phyloP scores from a whole-genome alignment of 1,140 invertebrate species.

The Camponotus vicinus region DNA sequence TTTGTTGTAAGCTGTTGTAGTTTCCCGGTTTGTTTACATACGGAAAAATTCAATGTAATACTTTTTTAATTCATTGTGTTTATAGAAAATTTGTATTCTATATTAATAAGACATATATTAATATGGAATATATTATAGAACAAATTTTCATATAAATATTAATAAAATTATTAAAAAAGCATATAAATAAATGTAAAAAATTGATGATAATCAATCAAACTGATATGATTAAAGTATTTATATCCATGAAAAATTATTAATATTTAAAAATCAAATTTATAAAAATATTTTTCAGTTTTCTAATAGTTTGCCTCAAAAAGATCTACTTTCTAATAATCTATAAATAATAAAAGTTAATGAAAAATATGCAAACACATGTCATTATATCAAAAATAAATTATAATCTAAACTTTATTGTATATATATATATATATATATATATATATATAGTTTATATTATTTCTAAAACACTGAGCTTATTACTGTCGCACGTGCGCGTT shows the following conservation, averaged over 20 bases:
- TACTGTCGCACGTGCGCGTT: too few relatives aligned
- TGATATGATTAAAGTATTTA: background rate
- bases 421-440: too few relatives aligned
- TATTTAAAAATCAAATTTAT: constrained; percentile 5
- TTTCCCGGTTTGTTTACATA: background rate
- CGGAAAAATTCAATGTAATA: background rate
- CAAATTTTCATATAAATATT: background rate
- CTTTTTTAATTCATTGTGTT: background rate
- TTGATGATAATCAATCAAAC: background rate
- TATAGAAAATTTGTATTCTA: background rate
- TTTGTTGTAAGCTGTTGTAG: background rate
- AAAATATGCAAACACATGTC: background rate
- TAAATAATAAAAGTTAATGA: background rate
- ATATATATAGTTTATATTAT: too few relatives aligned
- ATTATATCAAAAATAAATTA: too few relatives aligned
- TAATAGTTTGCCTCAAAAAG: background rate
- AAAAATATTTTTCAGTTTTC: background rate
- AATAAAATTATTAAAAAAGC: background rate
- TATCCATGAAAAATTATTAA: background rate
- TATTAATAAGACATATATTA: background rate
- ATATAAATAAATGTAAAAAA: background rate
- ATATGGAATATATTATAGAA: too few relatives aligned
- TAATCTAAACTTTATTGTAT: too few relatives aligned
- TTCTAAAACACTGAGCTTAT: too few relatives aligned
- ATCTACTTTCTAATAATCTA: background rate